These are phyloP conservation scores for Tragulus kanchil DNA, from an alignment of 2,113 vertebrate genomes.

Conservation along the genomic window DNA sequence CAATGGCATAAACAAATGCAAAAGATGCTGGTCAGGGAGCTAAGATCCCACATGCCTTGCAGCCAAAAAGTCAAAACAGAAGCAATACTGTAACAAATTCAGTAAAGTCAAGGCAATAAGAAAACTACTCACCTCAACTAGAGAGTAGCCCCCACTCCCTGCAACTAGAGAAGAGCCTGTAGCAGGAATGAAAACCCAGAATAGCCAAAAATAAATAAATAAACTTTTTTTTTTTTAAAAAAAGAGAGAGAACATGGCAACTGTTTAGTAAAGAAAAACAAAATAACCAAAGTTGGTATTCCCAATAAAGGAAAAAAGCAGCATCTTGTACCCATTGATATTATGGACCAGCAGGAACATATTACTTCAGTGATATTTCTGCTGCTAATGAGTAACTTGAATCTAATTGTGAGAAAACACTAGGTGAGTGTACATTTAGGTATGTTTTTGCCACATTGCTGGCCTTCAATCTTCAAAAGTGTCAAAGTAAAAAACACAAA, in stretches of 20 bases:
- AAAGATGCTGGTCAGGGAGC: neutral
- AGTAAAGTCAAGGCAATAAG: neutral
- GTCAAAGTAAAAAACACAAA: slow-evolving; percentile 21
- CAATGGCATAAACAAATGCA: neutral
- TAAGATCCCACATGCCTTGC: neutral
- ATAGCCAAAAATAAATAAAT: too few species aligned
- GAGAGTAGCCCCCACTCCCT: too few species aligned
- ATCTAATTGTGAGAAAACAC: neutral
- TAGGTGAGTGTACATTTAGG: neutral
- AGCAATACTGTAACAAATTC: neutral
- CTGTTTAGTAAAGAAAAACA: neutral
- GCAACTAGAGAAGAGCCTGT: too few species aligned
- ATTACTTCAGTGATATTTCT: neutral
- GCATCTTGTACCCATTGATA: neutral
- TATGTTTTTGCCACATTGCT: neutral
- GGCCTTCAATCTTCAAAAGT: neutral
- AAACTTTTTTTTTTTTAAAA: too few species aligned
- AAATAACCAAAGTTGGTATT: neutral
- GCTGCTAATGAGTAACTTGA: neutral
- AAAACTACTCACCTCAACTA: too few species aligned
- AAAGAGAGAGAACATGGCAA: neutral
- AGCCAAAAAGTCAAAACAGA: neutral
- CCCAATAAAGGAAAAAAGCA: neutral
- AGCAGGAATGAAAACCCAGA: too few species aligned
- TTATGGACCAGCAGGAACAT: neutral